Conservation (phyloP, 2,888 invertebrate species). For the Cetonia aurata region DNA sequence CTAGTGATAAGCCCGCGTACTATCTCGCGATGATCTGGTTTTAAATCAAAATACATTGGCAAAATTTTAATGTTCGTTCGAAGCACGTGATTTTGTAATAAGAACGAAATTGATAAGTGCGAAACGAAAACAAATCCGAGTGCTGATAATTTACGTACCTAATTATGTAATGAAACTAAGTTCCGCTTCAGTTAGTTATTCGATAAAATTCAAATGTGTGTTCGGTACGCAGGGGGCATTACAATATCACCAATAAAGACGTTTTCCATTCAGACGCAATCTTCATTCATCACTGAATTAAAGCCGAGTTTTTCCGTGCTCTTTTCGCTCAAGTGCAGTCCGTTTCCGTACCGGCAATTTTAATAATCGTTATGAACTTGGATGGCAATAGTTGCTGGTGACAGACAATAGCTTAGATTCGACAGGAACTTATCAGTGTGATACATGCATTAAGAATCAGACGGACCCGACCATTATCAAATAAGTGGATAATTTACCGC, state of each 20-base stretch:
- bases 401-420: conserved; percentile 36
- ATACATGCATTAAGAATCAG: conserved; percentile 48
- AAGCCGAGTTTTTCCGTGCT: background rate
- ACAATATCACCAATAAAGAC: conserved; percentile 16
- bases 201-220: background rate
- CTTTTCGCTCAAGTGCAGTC: background rate
- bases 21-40: background rate
- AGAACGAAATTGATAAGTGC: background rate
- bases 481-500: conserved; percentile 53
- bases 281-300: background rate
- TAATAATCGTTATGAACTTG: conserved; percentile 14
- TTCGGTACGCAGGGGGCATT: conserved; percentile 11
- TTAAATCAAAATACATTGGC: too few relatives aligned
- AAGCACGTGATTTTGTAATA: conserved; percentile 15
- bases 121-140: conserved; percentile 17
- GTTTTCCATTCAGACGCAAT: conserved; percentile 7
- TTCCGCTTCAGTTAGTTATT: too few relatives aligned
- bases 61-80: background rate
- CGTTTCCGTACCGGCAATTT: background rate
- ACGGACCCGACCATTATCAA: conserved; percentile 49
- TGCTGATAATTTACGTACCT: conserved; percentile 8
- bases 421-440: conserved; percentile 41
- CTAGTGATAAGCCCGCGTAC: conserved; percentile 8
- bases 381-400: conserved; percentile 17
- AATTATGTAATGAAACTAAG: conserved; percentile 27